Conservation (phyloP, 2,113 vertebrate species). For the Todiramphus chloris region DNA sequence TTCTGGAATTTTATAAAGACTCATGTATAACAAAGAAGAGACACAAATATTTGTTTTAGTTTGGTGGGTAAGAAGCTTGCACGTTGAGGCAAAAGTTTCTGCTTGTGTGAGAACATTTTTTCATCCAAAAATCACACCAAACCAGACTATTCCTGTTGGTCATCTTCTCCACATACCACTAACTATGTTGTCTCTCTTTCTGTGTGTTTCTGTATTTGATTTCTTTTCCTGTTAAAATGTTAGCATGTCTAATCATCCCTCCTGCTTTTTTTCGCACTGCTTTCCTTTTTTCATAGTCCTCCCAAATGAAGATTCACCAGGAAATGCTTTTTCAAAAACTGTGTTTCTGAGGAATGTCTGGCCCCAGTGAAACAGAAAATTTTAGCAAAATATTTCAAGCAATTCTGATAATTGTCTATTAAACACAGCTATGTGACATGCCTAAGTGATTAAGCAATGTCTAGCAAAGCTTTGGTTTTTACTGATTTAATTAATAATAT, state of each 20-base stretch:
- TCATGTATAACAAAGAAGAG: neutral
- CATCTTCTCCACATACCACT: neutral
- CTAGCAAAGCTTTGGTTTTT: neutral
- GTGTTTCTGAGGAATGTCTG: neutral
- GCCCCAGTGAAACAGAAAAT: neutral
- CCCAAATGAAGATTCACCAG: neutral
- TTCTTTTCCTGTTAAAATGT: neutral
- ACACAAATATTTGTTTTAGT: neutral
- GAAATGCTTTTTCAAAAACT: neutral
- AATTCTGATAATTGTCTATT: neutral
- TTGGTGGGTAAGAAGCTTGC: neutral
- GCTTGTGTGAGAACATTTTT: neutral
- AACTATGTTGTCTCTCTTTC: neutral
- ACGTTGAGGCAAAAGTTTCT: neutral
- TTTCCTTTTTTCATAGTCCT: neutral
- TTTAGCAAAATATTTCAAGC: neutral
- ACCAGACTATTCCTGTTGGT: neutral
- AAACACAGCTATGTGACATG: neutral
- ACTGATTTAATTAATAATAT: neutral
- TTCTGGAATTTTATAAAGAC: neutral
- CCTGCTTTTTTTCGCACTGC: neutral
- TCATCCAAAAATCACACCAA: neutral
- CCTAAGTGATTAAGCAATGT: neutral
- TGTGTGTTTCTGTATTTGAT: neutral
- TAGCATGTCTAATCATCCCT: neutral